These are phyloP conservation scores for Ostrea denselamellosa DNA, from an alignment of 1,140 invertebrate species.

Conservation along the genomic window DNA sequence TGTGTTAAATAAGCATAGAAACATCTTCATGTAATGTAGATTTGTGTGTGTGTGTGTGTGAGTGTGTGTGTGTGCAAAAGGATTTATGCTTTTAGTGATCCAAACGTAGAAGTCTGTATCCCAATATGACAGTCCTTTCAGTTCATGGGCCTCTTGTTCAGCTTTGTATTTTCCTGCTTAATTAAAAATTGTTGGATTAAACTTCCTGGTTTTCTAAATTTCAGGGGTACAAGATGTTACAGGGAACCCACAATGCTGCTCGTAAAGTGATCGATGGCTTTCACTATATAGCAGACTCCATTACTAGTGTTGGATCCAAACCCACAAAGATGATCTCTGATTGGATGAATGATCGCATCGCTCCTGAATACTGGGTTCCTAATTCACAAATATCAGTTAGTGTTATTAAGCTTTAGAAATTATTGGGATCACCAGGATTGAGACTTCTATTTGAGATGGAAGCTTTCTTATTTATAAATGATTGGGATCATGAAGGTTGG, in stretches of 20 bases:
- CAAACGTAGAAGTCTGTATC: no score
- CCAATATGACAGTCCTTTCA: no score
- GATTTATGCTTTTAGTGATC: no score
- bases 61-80: no score
- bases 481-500: background rate
- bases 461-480: background rate
- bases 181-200: no score
- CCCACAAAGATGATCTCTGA: slow-evolving; percentile 84
- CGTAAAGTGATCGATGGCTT: slow-evolving; percentile 88
- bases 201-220: slow-evolving; percentile 1
- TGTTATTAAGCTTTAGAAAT: background rate
- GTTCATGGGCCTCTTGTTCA: no score
- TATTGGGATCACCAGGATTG: background rate
- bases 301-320: slow-evolving; percentile 85
- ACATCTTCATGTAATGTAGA: no score
- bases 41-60: no score
- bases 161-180: no score
- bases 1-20: no score
- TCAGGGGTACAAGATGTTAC: slow-evolving; percentile 69
- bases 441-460: no score
- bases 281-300: slow-evolving; percentile 85
- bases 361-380: slow-evolving; percentile 89
- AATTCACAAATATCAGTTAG: slow-evolving; percentile 87
- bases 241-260: slow-evolving; percentile 84
- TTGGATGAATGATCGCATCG: slow-evolving; percentile 89